A percentile compares a stretch with the other conserved stretches of the same genome.
Evolutionary conservation across 2,797 vertebrate species (phyloP).

Genomic region (Chiropotes sagulatus): DNA sequence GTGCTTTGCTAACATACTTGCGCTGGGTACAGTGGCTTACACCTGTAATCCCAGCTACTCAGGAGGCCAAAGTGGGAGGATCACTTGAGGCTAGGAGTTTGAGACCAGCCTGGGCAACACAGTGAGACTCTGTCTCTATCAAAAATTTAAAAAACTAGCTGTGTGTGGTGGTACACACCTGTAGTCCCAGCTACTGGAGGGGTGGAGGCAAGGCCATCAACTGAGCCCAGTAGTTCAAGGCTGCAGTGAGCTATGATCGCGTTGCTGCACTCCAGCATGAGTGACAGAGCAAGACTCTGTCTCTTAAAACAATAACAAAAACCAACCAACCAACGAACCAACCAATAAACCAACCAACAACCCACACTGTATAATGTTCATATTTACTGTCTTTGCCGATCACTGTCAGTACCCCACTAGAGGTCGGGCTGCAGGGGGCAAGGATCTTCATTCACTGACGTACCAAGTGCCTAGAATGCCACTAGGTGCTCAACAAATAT

Average conservation of each 20-base stretch:
- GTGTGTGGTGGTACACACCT: background rate
- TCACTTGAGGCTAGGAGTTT: background rate
- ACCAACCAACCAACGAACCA: background rate
- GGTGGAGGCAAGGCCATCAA: too few relatives aligned
- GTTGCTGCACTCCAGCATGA: background rate
- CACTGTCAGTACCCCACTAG: background rate
- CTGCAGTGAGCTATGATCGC: background rate
- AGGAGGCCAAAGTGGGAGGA: background rate
- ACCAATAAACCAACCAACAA: background rate
- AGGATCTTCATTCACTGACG: background rate
- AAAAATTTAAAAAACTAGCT: rapidly evolving
- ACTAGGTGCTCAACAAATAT: background rate
- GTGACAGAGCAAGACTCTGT: background rate
- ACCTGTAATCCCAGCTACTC: background rate
- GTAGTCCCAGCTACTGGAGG: background rate
- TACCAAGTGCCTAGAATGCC: background rate
- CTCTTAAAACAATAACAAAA: background rate
- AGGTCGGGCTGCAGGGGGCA: rapidly evolving
- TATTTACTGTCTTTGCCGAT: background rate
- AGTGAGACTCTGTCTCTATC: background rate
- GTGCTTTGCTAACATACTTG: background rate
- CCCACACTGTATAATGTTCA: background rate
- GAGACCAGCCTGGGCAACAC: background rate
- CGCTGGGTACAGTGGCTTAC: background rate
- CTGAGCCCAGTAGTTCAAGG: background rate